Conservation (phyloP, 1,140 invertebrate species). For the Apis florea region DNA sequence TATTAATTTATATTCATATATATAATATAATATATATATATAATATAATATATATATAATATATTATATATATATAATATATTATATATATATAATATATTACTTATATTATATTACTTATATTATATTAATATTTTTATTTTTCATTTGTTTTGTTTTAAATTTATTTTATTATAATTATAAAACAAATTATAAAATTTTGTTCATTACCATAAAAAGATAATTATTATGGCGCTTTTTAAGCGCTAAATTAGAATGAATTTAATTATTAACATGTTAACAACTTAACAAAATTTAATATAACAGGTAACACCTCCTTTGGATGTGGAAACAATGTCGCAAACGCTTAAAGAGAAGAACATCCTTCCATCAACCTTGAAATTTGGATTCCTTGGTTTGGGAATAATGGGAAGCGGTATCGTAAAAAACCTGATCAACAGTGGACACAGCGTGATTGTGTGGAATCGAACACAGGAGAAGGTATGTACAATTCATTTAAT, state of each 20-base stretch:
- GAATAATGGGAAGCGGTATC: conserved; percentile 97
- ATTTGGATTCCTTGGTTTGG: conserved; percentile 97
- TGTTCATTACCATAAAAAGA: neutral
- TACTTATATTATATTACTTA: too few relatives aligned
- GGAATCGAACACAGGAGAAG: conserved; percentile 96
- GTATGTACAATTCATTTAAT: conserved; percentile 82
- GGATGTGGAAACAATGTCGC: conserved; percentile 89
- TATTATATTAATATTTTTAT: neutral
- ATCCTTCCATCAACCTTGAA: conserved; percentile 92
- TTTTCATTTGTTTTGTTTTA: neutral
- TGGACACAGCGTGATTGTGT: conserved; percentile 95
- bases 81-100: too few relatives aligned
- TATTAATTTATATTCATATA: neutral
- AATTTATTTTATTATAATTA: too few relatives aligned
- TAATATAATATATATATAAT: too few relatives aligned
- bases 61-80: too few relatives aligned
- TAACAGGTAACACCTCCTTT: conserved; percentile 86
- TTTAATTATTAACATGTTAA: conserved; percentile 13
- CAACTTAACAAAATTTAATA: neutral
- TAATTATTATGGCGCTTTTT: neutral
- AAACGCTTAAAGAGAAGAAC: conserved; percentile 91
- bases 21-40: too few relatives aligned
- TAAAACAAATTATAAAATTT: neutral
- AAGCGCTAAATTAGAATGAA: neutral
- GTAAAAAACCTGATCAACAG: conserved; percentile 97